Conservation (phyloP, 2,797 vertebrate species). For the Miopithecus talapoin region DNA sequence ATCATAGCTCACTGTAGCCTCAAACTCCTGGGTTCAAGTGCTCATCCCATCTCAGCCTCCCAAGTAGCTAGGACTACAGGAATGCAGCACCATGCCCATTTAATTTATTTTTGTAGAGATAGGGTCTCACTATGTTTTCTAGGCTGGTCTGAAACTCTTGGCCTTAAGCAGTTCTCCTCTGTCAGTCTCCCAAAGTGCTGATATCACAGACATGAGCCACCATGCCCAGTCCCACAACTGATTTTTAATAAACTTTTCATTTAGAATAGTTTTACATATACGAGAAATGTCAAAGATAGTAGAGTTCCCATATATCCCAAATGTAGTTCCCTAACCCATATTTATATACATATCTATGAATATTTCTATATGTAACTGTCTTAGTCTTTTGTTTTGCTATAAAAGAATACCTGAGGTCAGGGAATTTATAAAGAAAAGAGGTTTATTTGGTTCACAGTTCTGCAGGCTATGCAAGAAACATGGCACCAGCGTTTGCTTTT, state of each 20-base stretch:
- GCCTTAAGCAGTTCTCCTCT: no score
- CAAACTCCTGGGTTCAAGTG: no score
- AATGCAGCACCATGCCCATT: no score
- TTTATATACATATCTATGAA: not conserved
- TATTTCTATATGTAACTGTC: not conserved
- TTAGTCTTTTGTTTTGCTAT: not conserved
- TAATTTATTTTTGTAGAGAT: no score
- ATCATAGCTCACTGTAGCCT: no score
- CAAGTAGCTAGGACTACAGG: no score
- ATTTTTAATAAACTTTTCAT: not conserved
- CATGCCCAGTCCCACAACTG: no score
- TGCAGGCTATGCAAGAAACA: not conserved
- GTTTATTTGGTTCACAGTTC: not conserved
- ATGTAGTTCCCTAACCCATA: not conserved
- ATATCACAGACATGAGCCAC: no score
- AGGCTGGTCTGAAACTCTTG: no score
- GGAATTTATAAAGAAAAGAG: not conserved
- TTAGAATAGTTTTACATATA: not conserved
- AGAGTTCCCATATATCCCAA: not conserved
- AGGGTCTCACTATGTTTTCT: no score
- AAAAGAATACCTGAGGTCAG: not conserved
- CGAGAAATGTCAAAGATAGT: not conserved
- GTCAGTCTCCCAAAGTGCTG: no score
- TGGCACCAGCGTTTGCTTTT: not conserved
- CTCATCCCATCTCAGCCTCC: no score